These are phyloP conservation scores for Gobiocypris rarus DNA, from an alignment of 2,113 vertebrate genomes.

Conservation along the genomic window DNA sequence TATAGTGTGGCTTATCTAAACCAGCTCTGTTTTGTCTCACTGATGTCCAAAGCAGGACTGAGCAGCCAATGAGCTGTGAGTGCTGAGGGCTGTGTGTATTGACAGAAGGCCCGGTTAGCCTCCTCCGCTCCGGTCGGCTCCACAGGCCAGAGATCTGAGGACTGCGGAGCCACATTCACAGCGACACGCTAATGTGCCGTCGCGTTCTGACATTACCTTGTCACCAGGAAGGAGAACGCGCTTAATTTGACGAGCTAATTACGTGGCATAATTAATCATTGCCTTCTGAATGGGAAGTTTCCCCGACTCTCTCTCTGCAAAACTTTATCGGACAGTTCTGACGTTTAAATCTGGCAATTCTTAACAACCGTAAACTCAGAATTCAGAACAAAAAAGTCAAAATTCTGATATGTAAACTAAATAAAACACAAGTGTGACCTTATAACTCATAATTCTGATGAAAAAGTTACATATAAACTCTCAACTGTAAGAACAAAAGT, in stretches of 20 bases:
- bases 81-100: constrained; percentile 71
- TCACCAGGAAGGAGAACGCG: constrained; percentile 77
- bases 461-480: no score
- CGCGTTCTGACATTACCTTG: constrained; percentile 78
- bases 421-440: no score
- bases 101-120: constrained; percentile 70
- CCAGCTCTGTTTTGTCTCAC: not conserved
- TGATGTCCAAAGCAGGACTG: not conserved
- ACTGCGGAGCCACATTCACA: constrained; percentile 18
- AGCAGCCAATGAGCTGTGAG: constrained; percentile 52
- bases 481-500: no score
- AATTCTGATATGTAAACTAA: no score
- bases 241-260: constrained; percentile 80
- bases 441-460: no score
- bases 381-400: no score
- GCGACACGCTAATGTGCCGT: constrained; percentile 54
- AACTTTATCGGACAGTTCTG: no score
- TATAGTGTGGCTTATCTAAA: constrained; percentile 18
- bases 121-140: not conserved
- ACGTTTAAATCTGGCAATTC: no score
- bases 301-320: constrained; percentile 25
- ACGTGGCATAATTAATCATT: constrained; percentile 81
- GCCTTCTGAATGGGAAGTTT: constrained; percentile 73
- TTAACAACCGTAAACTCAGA: no score
- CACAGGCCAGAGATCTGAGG: constrained; percentile 62